These are phyloP conservation scores for Hyperoplus lanceolatus DNA, from an alignment of 2,797 vertebrate species.

Conservation along the genomic window DNA sequence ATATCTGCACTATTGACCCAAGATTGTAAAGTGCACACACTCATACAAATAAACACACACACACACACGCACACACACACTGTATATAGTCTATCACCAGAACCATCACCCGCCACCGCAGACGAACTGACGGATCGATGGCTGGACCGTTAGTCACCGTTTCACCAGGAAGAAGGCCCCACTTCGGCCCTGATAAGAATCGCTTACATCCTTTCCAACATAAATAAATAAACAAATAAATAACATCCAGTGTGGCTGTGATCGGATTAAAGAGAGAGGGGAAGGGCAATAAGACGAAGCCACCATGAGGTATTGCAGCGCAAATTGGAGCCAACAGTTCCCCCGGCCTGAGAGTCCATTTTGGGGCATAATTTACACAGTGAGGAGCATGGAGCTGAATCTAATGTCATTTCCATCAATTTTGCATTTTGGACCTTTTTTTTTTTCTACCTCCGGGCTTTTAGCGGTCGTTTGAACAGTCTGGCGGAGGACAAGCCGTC, in stretches of 20 bases:
- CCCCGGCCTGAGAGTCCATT: slow-evolving; percentile 80
- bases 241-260: slow-evolving; percentile 82
- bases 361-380: slow-evolving; percentile 86
- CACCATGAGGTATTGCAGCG: slow-evolving; percentile 78
- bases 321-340: slow-evolving; percentile 84
- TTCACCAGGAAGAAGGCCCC: slow-evolving; percentile 82
- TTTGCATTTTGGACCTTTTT: slow-evolving; percentile 78
- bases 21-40: slow-evolving; percentile 13
- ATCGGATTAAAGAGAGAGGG: slow-evolving; percentile 83
- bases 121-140: slow-evolving; percentile 79
- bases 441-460: slow-evolving; percentile 65
- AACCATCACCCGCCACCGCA: slow-evolving; percentile 73
- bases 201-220: slow-evolving; percentile 82
- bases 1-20: slow-evolving; percentile 40
- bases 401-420: slow-evolving; percentile 84
- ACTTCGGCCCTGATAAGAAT: slow-evolving; percentile 83
- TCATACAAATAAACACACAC: slow-evolving; percentile 6
- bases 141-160: slow-evolving; percentile 82
- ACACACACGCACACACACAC: slow-evolving; percentile 28
- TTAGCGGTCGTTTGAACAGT: slow-evolving; percentile 77
- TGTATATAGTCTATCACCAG: slow-evolving; percentile 66
- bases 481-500: slow-evolving; percentile 62
- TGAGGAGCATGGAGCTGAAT: slow-evolving; percentile 79
- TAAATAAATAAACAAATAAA: slow-evolving; percentile 89
- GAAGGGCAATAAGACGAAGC: slow-evolving; percentile 70